Evolutionary conservation across 2,113 vertebrate genomes (phyloP).

Genomic region (Oreamnos americanus): DNA sequence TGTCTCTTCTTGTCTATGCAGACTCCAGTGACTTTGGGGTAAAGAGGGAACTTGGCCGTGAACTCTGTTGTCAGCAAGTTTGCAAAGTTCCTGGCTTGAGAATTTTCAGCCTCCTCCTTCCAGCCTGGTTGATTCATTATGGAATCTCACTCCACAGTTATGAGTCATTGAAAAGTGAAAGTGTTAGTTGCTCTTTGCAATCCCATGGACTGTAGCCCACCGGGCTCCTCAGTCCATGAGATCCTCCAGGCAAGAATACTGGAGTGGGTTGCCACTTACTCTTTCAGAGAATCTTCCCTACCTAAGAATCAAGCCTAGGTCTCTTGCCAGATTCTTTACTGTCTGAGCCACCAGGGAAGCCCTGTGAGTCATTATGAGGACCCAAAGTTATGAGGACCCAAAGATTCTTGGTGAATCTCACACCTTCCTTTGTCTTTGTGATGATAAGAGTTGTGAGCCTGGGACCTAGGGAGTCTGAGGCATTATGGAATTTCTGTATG

Average conservation of each 20-base stretch:
- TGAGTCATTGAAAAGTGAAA: not conserved
- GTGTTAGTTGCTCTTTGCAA: not conserved
- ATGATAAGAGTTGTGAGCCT: not conserved
- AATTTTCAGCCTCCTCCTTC: not conserved
- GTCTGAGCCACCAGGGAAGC: not conserved
- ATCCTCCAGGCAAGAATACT: not conserved
- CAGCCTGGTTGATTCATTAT: not conserved
- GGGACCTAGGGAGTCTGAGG: not conserved
- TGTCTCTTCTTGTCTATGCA: not conserved
- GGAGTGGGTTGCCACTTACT: not conserved
- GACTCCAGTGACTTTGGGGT: not conserved
- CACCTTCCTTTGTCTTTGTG: not conserved
- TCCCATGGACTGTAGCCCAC: not conserved
- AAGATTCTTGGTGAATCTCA: not conserved
- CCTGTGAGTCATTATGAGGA: not conserved
- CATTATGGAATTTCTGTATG: not conserved
- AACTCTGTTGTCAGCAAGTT: not conserved
- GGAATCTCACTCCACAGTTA: not conserved
- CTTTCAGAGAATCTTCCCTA: not conserved
- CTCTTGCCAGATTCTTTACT: not conserved
- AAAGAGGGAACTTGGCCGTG: not conserved
- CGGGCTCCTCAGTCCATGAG: not conserved
- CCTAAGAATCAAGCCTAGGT: not conserved
- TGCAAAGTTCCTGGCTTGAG: not conserved
- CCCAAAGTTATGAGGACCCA: not conserved